Evolutionary conservation across 2,888 invertebrate species (phyloP).

Genomic region (Cordilura impudica): DNA sequence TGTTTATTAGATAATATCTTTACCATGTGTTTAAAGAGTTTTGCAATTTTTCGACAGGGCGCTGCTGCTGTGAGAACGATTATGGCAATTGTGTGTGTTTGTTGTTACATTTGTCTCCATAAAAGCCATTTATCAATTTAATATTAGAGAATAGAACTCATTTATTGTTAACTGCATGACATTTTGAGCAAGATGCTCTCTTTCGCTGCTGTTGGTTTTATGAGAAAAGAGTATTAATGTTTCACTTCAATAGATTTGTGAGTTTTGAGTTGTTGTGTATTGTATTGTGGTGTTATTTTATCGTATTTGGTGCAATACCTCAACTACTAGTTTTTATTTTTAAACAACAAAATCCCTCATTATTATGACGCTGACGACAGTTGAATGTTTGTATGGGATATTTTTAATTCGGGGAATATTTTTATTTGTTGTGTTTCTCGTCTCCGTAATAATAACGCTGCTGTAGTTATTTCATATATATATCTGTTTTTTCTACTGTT

Average conservation of each 20-base stretch:
- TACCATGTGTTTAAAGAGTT: background rate
- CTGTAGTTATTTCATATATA: constrained; percentile 53
- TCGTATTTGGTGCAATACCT: constrained; percentile 2
- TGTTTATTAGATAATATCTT: background rate
- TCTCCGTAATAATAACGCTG: constrained; percentile 3
- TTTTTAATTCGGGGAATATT: constrained; percentile 20
- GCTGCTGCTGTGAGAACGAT: background rate
- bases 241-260: constrained; percentile 11
- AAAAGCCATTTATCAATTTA: constrained; percentile 57
- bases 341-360: constrained; percentile 38
- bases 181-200: background rate
- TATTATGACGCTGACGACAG: background rate
- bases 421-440: constrained; percentile 11
- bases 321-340: background rate
- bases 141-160: constrained; percentile 53
- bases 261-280: background rate
- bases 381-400: constrained; percentile 10
- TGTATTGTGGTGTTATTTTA: background rate
- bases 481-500: constrained; percentile 44
- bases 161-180: constrained; percentile 25
- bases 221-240: constrained; percentile 47
- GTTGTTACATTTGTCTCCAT: background rate
- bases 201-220: constrained; percentile 6
- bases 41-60: background rate
- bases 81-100: background rate